Conservation (phyloP, 2,113 vertebrate species). For the Emydocephalus ijimae region DNA sequence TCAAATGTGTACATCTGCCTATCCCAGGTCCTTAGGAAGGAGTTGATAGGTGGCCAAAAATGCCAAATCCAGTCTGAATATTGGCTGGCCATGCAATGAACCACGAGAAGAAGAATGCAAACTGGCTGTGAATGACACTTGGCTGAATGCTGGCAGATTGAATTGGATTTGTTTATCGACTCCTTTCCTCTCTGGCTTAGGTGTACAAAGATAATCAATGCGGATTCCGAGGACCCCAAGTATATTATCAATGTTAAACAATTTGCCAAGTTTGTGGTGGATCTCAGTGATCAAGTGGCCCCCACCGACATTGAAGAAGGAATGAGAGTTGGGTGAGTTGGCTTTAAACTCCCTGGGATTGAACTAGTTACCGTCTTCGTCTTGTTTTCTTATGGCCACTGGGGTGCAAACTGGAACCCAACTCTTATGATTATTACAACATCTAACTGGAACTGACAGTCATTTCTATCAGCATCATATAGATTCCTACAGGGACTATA, state of each 20-base stretch:
- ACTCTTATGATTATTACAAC: background rate
- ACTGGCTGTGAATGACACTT: background rate
- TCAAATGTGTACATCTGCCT: too few relatives aligned
- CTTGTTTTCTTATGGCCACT: background rate
- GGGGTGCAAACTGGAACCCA: background rate
- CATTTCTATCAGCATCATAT: too few relatives aligned
- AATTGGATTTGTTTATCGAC: background rate
- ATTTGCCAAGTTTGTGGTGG: slow-evolving; percentile 99
- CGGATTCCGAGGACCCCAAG: slow-evolving; percentile 97
- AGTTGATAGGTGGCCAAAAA: too few relatives aligned
- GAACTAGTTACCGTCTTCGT: background rate
- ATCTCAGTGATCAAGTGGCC: slow-evolving; percentile 97
- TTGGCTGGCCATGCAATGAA: too few relatives aligned
- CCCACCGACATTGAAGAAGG: slow-evolving; percentile 99
- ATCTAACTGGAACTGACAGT: too few relatives aligned
- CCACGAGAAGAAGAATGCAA: background rate
- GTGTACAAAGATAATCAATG: slow-evolving; percentile 99
- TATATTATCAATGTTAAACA: slow-evolving; percentile 99
- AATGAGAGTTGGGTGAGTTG: slow-evolving; percentile 94
- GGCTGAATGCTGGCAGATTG: background rate
- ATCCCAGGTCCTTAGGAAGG: too few relatives aligned
- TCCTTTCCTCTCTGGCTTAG: slow-evolving; percentile 59
- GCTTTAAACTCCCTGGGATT: background rate
- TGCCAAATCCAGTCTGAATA: too few relatives aligned
- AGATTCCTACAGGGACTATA: too few relatives aligned